A percentile compares a stretch with the other conserved stretches of the same genome.
These are phyloP conservation scores for Ateles fusciceps DNA, from an alignment of 2,797 vertebrate species.

Conservation along the genomic window DNA sequence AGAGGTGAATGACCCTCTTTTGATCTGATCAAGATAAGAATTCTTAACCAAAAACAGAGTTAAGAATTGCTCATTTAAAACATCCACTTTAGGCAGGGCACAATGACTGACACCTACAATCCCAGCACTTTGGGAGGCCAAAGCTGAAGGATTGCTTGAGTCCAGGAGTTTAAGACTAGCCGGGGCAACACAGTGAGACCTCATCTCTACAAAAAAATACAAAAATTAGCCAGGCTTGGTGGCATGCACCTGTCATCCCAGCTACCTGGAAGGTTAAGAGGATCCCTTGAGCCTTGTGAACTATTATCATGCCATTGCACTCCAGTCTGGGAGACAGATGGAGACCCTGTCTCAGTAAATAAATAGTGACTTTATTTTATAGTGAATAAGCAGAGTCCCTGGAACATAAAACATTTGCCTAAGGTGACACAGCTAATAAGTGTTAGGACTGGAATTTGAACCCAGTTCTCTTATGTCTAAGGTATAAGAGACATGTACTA, in stretches of 20 bases:
- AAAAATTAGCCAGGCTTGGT: not conserved
- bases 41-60: not conserved
- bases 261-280: not conserved
- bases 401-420: conserved; percentile 5
- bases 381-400: not conserved
- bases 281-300: not conserved
- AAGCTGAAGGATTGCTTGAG: not conserved
- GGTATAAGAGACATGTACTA: not conserved
- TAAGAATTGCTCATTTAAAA: not conserved
- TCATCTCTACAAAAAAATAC: not conserved
- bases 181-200: not conserved
- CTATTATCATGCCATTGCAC: not conserved
- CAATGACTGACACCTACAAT: not conserved
- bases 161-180: not conserved
- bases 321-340: not conserved
- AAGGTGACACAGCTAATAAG: not conserved
- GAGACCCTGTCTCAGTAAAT: not conserved
- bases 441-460: not conserved
- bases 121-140: not conserved
- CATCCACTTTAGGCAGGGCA: not conserved
- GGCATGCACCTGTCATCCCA: not conserved
- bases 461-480: not conserved
- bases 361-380: not conserved
- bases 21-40: too few relatives aligned
- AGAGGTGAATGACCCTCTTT: not conserved